phyloP scores from a whole-genome alignment of 1,140 invertebrate species.

The Drosophila hydei region DNA sequence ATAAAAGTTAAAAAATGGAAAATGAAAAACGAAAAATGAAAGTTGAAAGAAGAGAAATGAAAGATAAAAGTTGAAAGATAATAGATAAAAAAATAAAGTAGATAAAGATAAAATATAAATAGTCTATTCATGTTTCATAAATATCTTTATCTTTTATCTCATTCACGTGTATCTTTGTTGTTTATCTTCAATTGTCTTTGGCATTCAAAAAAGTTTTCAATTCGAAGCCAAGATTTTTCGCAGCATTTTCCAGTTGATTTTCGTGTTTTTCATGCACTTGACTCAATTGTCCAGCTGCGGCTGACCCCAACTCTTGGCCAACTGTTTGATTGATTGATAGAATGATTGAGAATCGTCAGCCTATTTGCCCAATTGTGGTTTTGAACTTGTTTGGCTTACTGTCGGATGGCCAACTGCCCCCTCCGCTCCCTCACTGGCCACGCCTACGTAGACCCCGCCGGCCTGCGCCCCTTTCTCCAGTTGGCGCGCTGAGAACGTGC shows the following conservation, averaged over 20 bases:
- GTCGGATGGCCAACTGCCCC: conserved; percentile 25
- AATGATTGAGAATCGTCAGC: conserved; percentile 32
- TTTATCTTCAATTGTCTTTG: too few relatives aligned
- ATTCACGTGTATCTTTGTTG: too few relatives aligned
- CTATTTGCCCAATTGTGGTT: conserved; percentile 80
- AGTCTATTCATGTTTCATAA: too few relatives aligned
- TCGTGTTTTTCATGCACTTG: neutral
- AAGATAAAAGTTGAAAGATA: too few relatives aligned
- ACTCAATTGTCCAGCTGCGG: neutral
- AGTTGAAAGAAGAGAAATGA: too few relatives aligned
- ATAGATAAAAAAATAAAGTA: too few relatives aligned
- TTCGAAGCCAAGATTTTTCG: neutral
- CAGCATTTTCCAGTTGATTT: neutral
- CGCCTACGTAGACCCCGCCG: neutral
- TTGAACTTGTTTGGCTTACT: conserved; percentile 79
- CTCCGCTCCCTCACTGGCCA: neutral
- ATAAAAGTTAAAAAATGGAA: too few relatives aligned
- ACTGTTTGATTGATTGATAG: conserved; percentile 9
- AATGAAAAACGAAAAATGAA: too few relatives aligned
- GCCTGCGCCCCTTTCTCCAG: neutral
- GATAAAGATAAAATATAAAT: too few relatives aligned
- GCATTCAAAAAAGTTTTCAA: too few relatives aligned
- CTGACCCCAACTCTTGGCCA: conserved; percentile 7
- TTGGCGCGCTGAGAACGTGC: conserved; percentile 41
- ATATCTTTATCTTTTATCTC: too few relatives aligned